Evolutionary conservation across 1,140 invertebrate species (phyloP), one percentile per base, ranked within the genome.

Genomic region (Chrysoperla carnea): DNA sequence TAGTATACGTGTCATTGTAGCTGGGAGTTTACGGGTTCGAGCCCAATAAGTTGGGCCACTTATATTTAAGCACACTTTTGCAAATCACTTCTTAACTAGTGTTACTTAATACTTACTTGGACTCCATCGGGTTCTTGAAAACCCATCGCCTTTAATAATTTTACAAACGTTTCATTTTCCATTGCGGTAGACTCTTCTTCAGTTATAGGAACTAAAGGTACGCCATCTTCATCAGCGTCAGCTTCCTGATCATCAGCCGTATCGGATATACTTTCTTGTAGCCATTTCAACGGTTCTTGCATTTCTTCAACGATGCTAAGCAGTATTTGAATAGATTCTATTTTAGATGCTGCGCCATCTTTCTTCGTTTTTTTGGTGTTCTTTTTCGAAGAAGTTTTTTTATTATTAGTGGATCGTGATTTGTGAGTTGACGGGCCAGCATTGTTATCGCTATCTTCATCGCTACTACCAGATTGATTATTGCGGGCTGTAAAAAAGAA

Each of bases 191-290:
- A 59, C 17, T 66, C 63, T 44, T 69, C 64, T 35, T 66, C 62
- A 43, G 69, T 65, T 46, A 78, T 63, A 1, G 77, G 75, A n/a
- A 79, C 72, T n/a, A 81, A 56, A 3, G 77, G 74, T 15, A 70
- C 64, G n/a, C 68, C 70, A 44, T 72, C 70, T 8, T 56, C 54
- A 38, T 58, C 66, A 3, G 33, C 42, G 47, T 70, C 66, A 38
- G 69, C 68, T 36, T 75, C 72, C 11, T 58, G 54, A 50, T 77
- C 73, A 46, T 75, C 73, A 45, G 73, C 57, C 42, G 65, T 67
- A 45, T 77, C 75, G 41, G 67, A 59, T 29, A 77, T 54, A 45
- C 68, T 68, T 53, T 77, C 73, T 50, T 64, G 66, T 17, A 76
- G 49, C 75, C 75, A 78, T 47, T 69, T 64, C 37, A 78, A 43